Evolutionary conservation across 2,888 invertebrate species (phyloP).

Genomic region (Idaea dimidiata): DNA sequence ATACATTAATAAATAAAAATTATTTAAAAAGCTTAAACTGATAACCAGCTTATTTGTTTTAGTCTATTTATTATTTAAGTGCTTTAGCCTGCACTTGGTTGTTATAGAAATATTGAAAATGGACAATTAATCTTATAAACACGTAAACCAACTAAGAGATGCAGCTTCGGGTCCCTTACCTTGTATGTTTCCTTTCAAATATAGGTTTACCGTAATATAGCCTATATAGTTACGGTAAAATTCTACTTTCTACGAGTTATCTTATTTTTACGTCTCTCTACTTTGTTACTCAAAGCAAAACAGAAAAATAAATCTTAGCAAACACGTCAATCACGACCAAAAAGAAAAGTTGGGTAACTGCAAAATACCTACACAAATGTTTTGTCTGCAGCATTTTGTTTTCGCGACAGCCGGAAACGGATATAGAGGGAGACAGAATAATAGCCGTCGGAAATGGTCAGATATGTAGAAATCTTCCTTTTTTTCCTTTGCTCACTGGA

Average conservation of each 20-base stretch:
- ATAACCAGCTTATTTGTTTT: no score
- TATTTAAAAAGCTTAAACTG: no score
- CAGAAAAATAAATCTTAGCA: constrained; percentile 10
- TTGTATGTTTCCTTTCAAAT: no score
- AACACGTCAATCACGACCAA: constrained; percentile 27
- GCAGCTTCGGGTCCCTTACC: no score
- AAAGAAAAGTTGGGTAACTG: constrained; percentile 22
- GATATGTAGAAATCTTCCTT: constrained; percentile 75
- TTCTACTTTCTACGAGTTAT: background rate
- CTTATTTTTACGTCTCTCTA: background rate
- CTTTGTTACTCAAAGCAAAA: constrained; percentile 3
- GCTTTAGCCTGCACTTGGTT: no score
- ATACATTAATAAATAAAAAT: no score
- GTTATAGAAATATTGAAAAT: no score
- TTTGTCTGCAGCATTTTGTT: constrained; percentile 74
- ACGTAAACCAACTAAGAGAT: no score
- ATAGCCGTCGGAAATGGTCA: constrained; percentile 81
- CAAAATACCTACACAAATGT: constrained; percentile 31
- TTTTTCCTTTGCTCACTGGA: constrained; percentile 72
- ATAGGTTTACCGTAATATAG: no score
- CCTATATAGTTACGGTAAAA: background rate
- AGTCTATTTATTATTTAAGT: no score
- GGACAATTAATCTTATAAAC: no score
- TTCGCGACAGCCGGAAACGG: constrained; percentile 78
- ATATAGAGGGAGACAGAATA: constrained; percentile 81